Conservation (phyloP, 30 jellyfish, hydroid and myxozoan genomes). For the Hydractinia echinata region DNA sequence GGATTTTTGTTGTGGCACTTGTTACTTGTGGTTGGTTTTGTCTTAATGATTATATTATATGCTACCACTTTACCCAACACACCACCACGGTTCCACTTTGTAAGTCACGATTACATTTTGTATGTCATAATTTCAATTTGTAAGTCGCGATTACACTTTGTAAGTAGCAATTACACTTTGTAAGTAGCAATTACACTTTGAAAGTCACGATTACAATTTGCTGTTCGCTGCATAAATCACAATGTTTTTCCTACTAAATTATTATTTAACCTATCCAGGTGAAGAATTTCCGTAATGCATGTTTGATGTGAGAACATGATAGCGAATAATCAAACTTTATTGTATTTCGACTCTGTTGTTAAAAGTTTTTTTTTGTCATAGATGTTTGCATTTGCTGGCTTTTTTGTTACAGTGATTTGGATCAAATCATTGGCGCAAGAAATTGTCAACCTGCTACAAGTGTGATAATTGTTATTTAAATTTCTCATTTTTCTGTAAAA, state of each 20-base stretch:
- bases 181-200: no score
- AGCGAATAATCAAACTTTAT: no score
- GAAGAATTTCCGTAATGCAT: no score
- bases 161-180: conserved; percentile 9
- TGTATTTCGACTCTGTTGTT: neutral
- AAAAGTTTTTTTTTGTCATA: neutral
- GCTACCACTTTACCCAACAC: conserved; percentile 29
- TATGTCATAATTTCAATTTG: no score
- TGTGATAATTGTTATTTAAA: neutral
- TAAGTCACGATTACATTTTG: conserved; percentile 13
- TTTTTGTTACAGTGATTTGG: conserved; percentile 74
- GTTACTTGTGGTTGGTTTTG: conserved; percentile 44
- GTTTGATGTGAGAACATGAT: no score
- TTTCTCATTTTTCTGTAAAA: no score
- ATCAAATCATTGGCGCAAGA: conserved; percentile 82
- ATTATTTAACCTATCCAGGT: no score
- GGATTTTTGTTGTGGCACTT: conserved; percentile 54
- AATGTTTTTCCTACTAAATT: no score
- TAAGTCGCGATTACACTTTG: neutral
- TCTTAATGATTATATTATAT: conserved; percentile 27
- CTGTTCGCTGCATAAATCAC: no score
- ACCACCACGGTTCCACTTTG: conserved; percentile 52
- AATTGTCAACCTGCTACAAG: conserved; percentile 80
- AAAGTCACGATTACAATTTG: no score
- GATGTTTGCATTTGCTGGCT: conserved; percentile 80